phyloP scores from a whole-genome alignment of 2,888 invertebrate genomes.

The Sarcophaga carnaria region DNA sequence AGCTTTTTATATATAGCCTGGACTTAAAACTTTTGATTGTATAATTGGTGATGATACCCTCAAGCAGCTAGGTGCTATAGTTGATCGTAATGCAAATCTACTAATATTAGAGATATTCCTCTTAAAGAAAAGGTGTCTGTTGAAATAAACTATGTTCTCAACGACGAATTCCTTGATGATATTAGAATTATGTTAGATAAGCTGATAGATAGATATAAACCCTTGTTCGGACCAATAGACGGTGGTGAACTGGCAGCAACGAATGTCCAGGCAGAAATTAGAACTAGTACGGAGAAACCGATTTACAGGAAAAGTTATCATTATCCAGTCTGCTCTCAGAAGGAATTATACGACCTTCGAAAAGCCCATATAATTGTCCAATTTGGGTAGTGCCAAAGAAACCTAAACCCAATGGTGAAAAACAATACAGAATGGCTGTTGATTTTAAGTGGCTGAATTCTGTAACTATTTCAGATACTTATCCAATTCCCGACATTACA shows the following conservation, averaged over 20 bases:
- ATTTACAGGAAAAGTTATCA: neutral
- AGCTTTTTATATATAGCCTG: neutral
- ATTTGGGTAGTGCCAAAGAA: too few relatives aligned
- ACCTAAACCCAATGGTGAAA: too few relatives aligned
- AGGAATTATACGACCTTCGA: constrained; percentile 73
- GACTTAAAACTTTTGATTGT: constrained; percentile 53
- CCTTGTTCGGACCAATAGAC: neutral
- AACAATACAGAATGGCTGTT: too few relatives aligned
- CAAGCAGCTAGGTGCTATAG: constrained; percentile 60
- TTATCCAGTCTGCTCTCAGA: constrained; percentile 65
- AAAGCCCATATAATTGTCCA: constrained; percentile 50
- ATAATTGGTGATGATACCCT: constrained; percentile 67
- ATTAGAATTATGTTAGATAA: neutral
- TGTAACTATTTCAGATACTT: too few relatives aligned
- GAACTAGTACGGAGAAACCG: neutral
- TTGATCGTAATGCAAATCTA: constrained; percentile 62
- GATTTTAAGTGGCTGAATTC: too few relatives aligned
- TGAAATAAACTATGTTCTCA: neutral
- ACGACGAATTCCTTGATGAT: neutral
- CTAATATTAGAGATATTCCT: neutral
- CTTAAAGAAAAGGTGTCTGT: constrained; percentile 5
- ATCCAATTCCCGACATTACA: too few relatives aligned
- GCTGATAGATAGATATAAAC: neutral
- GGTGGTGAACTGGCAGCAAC: neutral
- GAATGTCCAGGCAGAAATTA: too few relatives aligned